Evolutionary conservation across 2,888 invertebrate genomes (phyloP), one percentile per base, ranked within the genome.

Genomic region (Eupithecia tripunctaria): DNA sequence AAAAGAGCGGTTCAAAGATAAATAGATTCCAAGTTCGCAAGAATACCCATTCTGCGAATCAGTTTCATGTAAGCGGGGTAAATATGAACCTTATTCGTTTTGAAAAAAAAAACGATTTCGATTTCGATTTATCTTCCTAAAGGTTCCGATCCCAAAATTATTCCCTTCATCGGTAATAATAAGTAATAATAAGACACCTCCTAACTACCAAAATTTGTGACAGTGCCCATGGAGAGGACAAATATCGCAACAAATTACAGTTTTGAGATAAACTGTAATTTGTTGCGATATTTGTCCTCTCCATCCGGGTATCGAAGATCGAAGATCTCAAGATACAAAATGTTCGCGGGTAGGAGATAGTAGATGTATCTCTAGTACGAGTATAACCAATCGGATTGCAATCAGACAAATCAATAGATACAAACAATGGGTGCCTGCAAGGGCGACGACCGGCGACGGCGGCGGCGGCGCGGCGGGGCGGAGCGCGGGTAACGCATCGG

Each of bases 341-440:
- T 4, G 25, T 25, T 21, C 12, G 12, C 56, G 56, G 21, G 56
- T n/a, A 25, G 56, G 21, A 51, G 51, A 51, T 51, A 51, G 21
- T 51, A 47, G 41, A 43, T 43, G 43, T 18, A 18, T n/a, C n/a
- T n/a, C n/a, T 6, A 6, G 32, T 32, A 12, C 12, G 12, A 41
- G 41, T 47, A 47, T 51, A 51, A 69, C 63, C 32, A 36, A 32
- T 62, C 38, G 21, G 38, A 63, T 38, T 12, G 36, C 56, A 59
- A 68, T 70, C 70, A 70, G 65, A 70, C 72, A 72, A 71, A 75
- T 67, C 72, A 75, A 75, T 75, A 75, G 51, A 70, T 60, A 73
- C 60, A 75, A 72, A 72, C 74, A 69, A 72, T 69, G 59, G 27
- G 32, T 59, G 60, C 59, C 47, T 56, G 60, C 51, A 68, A 64